A percentile compares a stretch with the other conserved stretches of the same genome.
These are phyloP conservation scores for Melanchra persicariae DNA, from an alignment of 2,888 invertebrate genomes.

Conservation along the genomic window DNA sequence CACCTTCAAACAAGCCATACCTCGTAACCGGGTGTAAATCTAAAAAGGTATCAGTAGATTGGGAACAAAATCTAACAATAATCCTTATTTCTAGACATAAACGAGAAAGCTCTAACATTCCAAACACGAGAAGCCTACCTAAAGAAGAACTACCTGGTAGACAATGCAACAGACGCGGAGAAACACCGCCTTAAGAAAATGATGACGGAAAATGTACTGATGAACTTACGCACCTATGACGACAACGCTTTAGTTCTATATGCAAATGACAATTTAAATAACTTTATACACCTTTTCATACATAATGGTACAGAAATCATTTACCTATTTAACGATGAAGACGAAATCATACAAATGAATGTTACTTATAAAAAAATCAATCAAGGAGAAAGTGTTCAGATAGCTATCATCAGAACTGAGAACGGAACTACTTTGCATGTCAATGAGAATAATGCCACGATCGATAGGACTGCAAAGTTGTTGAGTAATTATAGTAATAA, in stretches of 20 bases:
- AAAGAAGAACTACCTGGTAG: slow-evolving; percentile 95
- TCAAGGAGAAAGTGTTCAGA: slow-evolving; percentile 96
- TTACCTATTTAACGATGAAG: slow-evolving; percentile 95
- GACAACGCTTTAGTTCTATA: slow-evolving; percentile 95
- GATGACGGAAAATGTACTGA: slow-evolving; percentile 95
- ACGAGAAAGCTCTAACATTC: slow-evolving; percentile 96
- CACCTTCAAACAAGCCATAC: not conserved
- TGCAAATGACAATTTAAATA: slow-evolving; percentile 97
- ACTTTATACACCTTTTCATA: slow-evolving; percentile 97
- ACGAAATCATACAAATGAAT: slow-evolving; percentile 95
- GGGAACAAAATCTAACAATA: too few relatives aligned
- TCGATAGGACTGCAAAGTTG: slow-evolving; percentile 93
- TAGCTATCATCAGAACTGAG: slow-evolving; percentile 95
- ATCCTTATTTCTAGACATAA: slow-evolving; percentile 96
- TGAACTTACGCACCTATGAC: slow-evolving; percentile 97
- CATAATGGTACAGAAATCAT: slow-evolving; percentile 95
- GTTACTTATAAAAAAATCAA: slow-evolving; percentile 94
- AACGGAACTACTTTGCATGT: slow-evolving; percentile 95
- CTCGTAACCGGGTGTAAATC: too few relatives aligned
- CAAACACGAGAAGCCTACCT: slow-evolving; percentile 95
- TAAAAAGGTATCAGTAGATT: too few relatives aligned
- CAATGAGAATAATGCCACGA: slow-evolving; percentile 94
- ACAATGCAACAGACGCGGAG: slow-evolving; percentile 91
- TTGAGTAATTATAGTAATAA: slow-evolving; percentile 95
- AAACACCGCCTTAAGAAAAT: slow-evolving; percentile 93